Base-by-base conservation (phyloP, 2,113 vertebrate species). In the Proterorhinus semilunaris region DNA sequence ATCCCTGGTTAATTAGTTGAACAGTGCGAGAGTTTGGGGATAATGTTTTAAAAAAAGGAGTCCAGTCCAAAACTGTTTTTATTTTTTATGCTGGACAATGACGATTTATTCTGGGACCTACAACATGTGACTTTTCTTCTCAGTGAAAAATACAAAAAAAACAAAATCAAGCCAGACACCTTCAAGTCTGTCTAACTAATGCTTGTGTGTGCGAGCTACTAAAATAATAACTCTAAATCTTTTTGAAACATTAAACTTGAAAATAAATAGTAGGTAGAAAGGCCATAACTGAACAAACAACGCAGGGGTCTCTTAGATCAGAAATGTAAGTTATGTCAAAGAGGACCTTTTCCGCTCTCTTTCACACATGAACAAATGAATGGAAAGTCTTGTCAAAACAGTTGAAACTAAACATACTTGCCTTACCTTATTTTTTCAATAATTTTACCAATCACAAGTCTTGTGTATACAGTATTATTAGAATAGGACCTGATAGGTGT, bases 251-350 rank as follows among this genome's bases (percentile, higher is more conserved):
- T 50, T 13, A 79, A 75, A 92, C 85, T 83, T 79, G 68, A 80
- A 86, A 51, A 89, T 74, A 64, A 78, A 76, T 68, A 53, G 65
- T 88, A 90, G 91, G 91, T 91, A 92, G 88, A 92, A 91, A 89
- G 86, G 91, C 89, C 90, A 92, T 89, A 91, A 88, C 53, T 83
- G 88, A 71, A 89, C 86, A 69, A 85, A 87, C 27, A 59, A 90
- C 86, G 63, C 81, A 90, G 91, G 78, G 84, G 80, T 86, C 69
- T 66, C 76, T 81, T 78, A 82, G 89, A 89, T 90, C 82, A 61
- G 75, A 88, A 72, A 72, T 77, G 61, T 45, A 49, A 43, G 71
- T 82, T 83, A 43, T 66, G 53, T 85, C 16, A 64, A 77, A 57
- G 78, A 85, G 71, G 77, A 79, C 47, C 53, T 77, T 86, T 78